A percentile compares a stretch with the other conserved stretches of the same genome.
Evolutionary conservation across 2,113 vertebrate genomes (phyloP).

Genomic region (Labeo rohita): DNA sequence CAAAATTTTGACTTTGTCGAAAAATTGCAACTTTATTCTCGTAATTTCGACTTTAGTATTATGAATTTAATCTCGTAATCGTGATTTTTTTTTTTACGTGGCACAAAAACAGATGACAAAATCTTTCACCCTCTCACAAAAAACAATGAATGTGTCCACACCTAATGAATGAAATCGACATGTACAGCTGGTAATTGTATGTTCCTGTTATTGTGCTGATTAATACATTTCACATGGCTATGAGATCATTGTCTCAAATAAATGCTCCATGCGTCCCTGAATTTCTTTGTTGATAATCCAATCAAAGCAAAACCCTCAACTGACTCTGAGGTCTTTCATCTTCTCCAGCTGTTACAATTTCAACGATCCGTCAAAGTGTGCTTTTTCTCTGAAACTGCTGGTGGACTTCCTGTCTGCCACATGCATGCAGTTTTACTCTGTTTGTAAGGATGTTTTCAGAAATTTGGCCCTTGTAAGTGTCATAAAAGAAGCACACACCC

Average conservation of each 20-base stretch:
- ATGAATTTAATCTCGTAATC: too few relatives aligned
- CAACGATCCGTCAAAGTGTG: not conserved
- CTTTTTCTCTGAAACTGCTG: not conserved
- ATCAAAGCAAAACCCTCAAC: constrained; percentile 5
- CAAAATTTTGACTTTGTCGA: too few relatives aligned
- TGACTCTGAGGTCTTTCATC: not conserved
- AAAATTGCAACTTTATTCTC: too few relatives aligned
- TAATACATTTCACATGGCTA: constrained; percentile 1
- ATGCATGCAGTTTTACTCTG: not conserved
- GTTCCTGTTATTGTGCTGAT: not conserved
- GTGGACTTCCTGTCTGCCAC: constrained; percentile 3
- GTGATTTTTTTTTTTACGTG: too few relatives aligned
- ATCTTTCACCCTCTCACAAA: not conserved
- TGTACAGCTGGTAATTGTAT: not conserved
- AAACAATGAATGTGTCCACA: too few relatives aligned
- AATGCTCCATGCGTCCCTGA: not conserved
- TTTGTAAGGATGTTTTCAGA: constrained; percentile 2
- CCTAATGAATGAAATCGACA: not conserved
- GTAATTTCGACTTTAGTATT: too few relatives aligned
- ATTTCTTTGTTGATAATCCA: constrained; percentile 16
- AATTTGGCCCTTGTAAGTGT: not conserved
- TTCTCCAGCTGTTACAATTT: constrained; percentile 22
- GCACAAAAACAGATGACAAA: not conserved
- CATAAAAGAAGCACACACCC: not conserved
- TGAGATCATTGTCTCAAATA: not conserved